Evolutionary conservation across 2,888 invertebrate species (phyloP).

Genomic region (Drosophila prolongata): DNA sequence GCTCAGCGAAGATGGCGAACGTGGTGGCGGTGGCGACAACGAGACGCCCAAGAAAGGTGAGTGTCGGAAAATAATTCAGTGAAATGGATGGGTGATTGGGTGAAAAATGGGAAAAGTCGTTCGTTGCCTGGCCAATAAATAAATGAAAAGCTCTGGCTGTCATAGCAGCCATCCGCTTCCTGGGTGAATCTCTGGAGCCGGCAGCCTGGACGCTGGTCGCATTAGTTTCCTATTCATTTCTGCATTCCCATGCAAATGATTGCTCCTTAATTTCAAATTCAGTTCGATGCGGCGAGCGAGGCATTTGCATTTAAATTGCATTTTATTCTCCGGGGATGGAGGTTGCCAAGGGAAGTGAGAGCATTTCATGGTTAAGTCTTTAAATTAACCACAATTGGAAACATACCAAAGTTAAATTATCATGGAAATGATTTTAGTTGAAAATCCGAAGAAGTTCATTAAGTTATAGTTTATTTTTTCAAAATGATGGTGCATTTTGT

Average conservation of each 20-base stretch:
- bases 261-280: slow-evolving; percentile 70
- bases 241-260: slow-evolving; percentile 70
- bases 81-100: background rate
- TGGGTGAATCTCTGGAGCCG: slow-evolving; percentile 47
- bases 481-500: slow-evolving; percentile 5
- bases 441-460: background rate
- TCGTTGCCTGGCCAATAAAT: slow-evolving; percentile 62
- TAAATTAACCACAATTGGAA: slow-evolving; percentile 24
- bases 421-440: too few relatives aligned
- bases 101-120: slow-evolving; percentile 1
- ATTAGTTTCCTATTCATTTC: slow-evolving; percentile 68
- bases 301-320: slow-evolving; percentile 75
- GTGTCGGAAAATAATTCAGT: slow-evolving; percentile 18
- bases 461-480: slow-evolving; percentile 22
- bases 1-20: slow-evolving; percentile 84
- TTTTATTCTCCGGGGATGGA: slow-evolving; percentile 29
- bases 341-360: background rate
- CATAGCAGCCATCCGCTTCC: slow-evolving; percentile 49
- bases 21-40: slow-evolving; percentile 71
- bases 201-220: slow-evolving; percentile 50
- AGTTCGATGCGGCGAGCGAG: slow-evolving; percentile 52
- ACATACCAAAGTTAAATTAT: background rate
- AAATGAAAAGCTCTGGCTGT: slow-evolving; percentile 66
- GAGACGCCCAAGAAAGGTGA: slow-evolving; percentile 86
- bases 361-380: slow-evolving; percentile 5